Base-by-base conservation (phyloP, 2,888 invertebrate genomes). In the Phasia obesa region DNA sequence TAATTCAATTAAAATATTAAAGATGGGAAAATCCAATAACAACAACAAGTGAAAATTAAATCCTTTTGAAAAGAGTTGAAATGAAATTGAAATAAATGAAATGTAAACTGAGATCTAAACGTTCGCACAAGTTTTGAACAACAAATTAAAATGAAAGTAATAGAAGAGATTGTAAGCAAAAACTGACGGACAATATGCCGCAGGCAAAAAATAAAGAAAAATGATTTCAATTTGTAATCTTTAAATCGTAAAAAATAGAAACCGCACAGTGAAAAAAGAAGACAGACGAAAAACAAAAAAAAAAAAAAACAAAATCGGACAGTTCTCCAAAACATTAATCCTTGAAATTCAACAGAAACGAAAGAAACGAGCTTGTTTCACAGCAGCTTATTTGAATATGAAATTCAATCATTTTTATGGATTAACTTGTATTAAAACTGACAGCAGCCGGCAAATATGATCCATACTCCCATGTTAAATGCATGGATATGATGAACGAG, bases 361-460 rank as follows among this genome's bases (percentile, higher is more conserved):
- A 13, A 53, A 38, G 25, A 53, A 60, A 19, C 21, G 23, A 59
- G 42, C 49, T 35, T 55, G 42, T 55, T 69, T n/a, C 57, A 47
- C 69, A 31, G 0, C 67, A 60, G 79, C 79, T 80, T 64, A 77
- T 77, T 76, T 81, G 47, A 65, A 81, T 76, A 62, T 79, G 75
- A 83, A 83, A 83, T 76, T 83, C 79, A 83, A 83, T 83, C 83
- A 83, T 79, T 76, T 83, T 75, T 67, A 71, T 79, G 83, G 83
- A 83, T 83, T 83, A 83, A 76, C 71, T 79, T 75, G 83, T 79
- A 83, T 71, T 83, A 76, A 83, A 79, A 83, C 75, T 79, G 83
- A 83, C 83, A 83, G 83, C 57, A 83, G 83, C 83, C 75, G 83
- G 75, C 79, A 79, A 76, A 83, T 62, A 38, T 19, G 31, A 17